phyloP scores from a whole-genome alignment of 1,140 invertebrate species.

The Calephelis virginiensis region DNA sequence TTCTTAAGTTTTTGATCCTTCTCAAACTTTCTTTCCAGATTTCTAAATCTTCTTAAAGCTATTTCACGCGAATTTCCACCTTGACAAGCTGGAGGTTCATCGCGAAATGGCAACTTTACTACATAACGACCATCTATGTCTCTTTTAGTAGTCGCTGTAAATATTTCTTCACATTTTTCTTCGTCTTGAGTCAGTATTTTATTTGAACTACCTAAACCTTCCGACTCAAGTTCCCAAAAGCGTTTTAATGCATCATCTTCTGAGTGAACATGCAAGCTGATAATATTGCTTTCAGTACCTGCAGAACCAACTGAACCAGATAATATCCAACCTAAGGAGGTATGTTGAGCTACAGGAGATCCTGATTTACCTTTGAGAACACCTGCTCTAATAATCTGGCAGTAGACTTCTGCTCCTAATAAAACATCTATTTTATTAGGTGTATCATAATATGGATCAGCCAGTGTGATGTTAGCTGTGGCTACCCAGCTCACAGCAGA shows the following conservation, averaged over 20 bases:
- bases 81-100: not conserved
- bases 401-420: conserved; percentile 4
- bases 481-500: not conserved
- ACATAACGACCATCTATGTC: not conserved
- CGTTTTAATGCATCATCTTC: not conserved
- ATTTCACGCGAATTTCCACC: not conserved
- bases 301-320: not conserved
- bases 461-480: not conserved
- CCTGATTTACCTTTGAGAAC: not conserved
- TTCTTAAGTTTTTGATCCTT: conserved; percentile 2
- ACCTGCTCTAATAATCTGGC: not conserved
- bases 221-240: not conserved
- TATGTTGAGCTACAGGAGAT: not conserved
- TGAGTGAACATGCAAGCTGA: not conserved
- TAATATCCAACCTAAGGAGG: conserved; percentile 6
- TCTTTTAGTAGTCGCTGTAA: not conserved
- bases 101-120: not conserved
- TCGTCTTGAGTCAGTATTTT: not conserved
- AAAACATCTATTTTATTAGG: conserved; percentile 14
- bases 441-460: not conserved
- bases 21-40: conserved; percentile 1
- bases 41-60: not conserved
- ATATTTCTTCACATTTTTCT: not conserved
- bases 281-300: not conserved
- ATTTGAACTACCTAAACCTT: not conserved